Base-by-base conservation (phyloP, 1,140 invertebrate genomes). In the Bombus pascuorum region DNA sequence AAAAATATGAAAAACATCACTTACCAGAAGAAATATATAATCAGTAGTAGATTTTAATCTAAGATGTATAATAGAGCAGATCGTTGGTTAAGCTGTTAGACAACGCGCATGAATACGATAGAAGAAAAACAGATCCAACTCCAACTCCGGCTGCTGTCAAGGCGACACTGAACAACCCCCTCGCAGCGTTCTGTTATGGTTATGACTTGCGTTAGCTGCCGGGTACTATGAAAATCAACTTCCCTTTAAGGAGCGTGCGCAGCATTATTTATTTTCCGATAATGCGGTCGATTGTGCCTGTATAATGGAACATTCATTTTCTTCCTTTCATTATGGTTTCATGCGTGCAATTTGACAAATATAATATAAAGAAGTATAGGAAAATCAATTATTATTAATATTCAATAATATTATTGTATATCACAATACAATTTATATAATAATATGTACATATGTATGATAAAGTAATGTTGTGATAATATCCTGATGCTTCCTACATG, bases 241-340 rank as follows among this genome's bases (percentile, higher is more conserved):
- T 65, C 42, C 83, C 68, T 66, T 71, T 62, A 80, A 85, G 70
- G 83, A 85, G 83, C 78, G 70, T 80, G 83, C 83, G 83, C 83
- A 80, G 70, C 83, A 59, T 73, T 81, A 72, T 74, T 81, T 74
- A 80, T 65, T 85, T 85, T 68, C 44, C 72, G 74, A 74, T 81
- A 81, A 85, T 72, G 78, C 65, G 83, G 76, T 80, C 83, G 83
- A 84, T 80, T 59, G 70, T 66, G 59, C 4, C 39, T 59, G 28
- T 39, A 42, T 39, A 42, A 72, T 10, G 5, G 65, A 22, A 25
- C 25, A 75, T 57, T 34, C 22, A 75, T 37, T 57, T 75, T 34
- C 32, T 74, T 53, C 10, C 28, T 59, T n/a, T 47, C 28, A n/a
- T 47, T 34, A 8, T 5, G 12, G 32, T 34, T 42, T 47, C 22